A percentile compares a stretch with the other conserved stretches of the same genome.
Evolutionary conservation across 2,888 invertebrate species (phyloP).

Genomic region (Orgyia antiqua): DNA sequence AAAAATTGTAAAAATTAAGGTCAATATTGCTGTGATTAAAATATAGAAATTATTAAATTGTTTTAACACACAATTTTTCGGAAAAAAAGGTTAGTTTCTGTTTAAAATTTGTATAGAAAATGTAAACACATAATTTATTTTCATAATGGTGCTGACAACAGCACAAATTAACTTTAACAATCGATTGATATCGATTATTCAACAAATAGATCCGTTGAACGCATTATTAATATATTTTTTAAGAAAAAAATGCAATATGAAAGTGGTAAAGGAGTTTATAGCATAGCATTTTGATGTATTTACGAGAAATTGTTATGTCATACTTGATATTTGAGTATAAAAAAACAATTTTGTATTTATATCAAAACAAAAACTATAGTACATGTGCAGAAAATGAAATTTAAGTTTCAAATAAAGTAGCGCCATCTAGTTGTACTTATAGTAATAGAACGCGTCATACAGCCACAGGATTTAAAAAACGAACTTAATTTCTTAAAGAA

Average conservation of each 20-base stretch:
- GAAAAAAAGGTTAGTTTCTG: neutral
- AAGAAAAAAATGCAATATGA: conserved; percentile 62
- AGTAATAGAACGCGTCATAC: too few relatives aligned
- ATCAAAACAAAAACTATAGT: too few relatives aligned
- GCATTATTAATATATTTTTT: conserved; percentile 55
- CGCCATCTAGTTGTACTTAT: too few relatives aligned
- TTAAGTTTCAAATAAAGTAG: too few relatives aligned
- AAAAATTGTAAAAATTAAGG: conserved; percentile 32
- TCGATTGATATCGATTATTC: too few relatives aligned
- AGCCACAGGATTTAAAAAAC: too few relatives aligned
- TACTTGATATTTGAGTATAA: too few relatives aligned
- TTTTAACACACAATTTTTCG: conserved; percentile 34
- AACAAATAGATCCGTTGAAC: conserved; percentile 32
- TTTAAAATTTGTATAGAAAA: conserved; percentile 10
- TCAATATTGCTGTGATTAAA: conserved; percentile 65
- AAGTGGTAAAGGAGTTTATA: conserved; percentile 42
- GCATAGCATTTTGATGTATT: too few relatives aligned
- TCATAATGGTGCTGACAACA: conserved; percentile 38
- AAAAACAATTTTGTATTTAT: too few relatives aligned
- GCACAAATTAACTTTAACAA: conserved; percentile 35
- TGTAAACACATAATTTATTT: conserved; percentile 29
- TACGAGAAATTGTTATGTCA: too few relatives aligned
- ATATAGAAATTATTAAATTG: conserved; percentile 46
- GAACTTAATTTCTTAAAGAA: too few relatives aligned
- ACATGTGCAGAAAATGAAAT: too few relatives aligned